Base-by-base conservation (phyloP, 2,888 invertebrate species). In the Drosophila maculinotata region DNA sequence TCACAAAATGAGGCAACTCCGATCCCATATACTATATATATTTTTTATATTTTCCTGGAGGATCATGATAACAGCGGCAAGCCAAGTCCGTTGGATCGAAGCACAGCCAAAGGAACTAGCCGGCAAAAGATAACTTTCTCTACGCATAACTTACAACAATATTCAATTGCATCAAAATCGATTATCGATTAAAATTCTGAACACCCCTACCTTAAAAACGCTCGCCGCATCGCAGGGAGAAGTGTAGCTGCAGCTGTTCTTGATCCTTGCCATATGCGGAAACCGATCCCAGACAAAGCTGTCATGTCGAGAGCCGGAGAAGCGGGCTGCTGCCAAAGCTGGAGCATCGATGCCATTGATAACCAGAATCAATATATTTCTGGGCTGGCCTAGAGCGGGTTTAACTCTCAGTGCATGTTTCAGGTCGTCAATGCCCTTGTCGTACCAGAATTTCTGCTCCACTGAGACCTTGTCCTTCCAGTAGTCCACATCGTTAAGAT, bases 311-410 rank as follows among this genome's bases (percentile, higher is more conserved):
- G 94, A 56, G 95, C 95, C 79, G 95, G 93, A 0, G 95, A 94
- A 88, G 5, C 89, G 63, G 1, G 75, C 57, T 0, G 95, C 95
- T 0, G 97, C 96, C 49, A 96, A 93, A 0, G 96, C 96, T 54
- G 95, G 94, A 0, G 95, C 93, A 0, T 96, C 96, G 95, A 98
- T 96, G 1, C 98, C 98, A 83, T 97, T 97, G 0, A 97, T 97
- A 1, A 97, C 90, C 88, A 97, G 96, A 1, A 97, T 74, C 35
- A 97, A 94, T 1, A 97, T 94, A 90, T 97, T 97, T 90, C 94
- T 95, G 0, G 78, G 78, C 12, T 39, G 56, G 0, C 3, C 4
- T 1, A 42, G 49, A 84, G 87, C 7, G 92, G 92, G 8, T 89
- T 88, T 69, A 94, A 94, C 89, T 91, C 91, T 89, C 6, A 95